These are phyloP conservation scores for Danionella dracula DNA, from an alignment of 2,797 vertebrate genomes.

Conservation along the genomic window DNA sequence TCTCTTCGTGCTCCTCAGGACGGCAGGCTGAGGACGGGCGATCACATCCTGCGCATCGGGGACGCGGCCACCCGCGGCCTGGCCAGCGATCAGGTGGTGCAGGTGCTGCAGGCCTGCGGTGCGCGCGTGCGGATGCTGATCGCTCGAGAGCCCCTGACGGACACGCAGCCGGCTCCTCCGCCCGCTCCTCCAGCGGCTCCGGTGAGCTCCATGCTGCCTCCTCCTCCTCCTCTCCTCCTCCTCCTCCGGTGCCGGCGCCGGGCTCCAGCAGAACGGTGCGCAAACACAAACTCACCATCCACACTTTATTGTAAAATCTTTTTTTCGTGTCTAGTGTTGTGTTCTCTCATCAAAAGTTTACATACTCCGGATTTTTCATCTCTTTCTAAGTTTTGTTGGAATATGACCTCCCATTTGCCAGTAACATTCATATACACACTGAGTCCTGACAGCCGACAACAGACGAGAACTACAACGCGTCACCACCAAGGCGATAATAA, in stretches of 20 bases:
- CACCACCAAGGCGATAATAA: too few relatives aligned
- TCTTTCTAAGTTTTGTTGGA: too few relatives aligned
- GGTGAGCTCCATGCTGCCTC: slow-evolving; percentile 52
- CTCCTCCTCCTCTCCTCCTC: slow-evolving; percentile 30
- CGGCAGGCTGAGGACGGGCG: slow-evolving; percentile 85
- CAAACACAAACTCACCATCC: neutral
- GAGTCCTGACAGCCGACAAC: too few relatives aligned
- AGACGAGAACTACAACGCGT: too few relatives aligned
- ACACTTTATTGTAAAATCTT: too few relatives aligned
- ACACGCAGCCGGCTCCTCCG: slow-evolving; percentile 59
- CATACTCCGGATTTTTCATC: too few relatives aligned
- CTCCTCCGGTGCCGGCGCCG: slow-evolving; percentile 30
- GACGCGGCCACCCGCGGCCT: slow-evolving; percentile 82
- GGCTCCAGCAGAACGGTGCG: slow-evolving; percentile 43
- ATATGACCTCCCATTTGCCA: too few relatives aligned
- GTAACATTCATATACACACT: too few relatives aligned
- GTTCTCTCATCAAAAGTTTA: too few relatives aligned
- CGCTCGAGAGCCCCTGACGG: slow-evolving; percentile 74
- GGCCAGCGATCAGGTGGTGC: slow-evolving; percentile 88
- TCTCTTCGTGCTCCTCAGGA: too few relatives aligned
- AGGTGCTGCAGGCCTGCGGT: slow-evolving; percentile 87
- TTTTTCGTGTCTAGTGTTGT: too few relatives aligned
- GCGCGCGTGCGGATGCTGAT: slow-evolving; percentile 82
- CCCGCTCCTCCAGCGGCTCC: slow-evolving; percentile 73
- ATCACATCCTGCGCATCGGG: slow-evolving; percentile 89